These are phyloP conservation scores for Dermolepida albohirtum DNA, from an alignment of 2,888 invertebrate genomes.

Conservation along the genomic window DNA sequence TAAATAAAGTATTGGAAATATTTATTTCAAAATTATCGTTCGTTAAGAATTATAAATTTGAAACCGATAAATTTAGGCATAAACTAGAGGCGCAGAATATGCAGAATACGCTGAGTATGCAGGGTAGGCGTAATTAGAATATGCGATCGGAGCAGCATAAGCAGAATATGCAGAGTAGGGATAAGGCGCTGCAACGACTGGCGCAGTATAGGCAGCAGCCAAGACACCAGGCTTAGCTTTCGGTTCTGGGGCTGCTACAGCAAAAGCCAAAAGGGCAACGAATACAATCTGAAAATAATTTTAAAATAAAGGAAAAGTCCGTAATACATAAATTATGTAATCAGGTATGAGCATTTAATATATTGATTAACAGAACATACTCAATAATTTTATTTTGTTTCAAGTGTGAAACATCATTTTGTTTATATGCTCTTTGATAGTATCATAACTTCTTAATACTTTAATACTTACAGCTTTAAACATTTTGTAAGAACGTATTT, in stretches of 20 bases:
- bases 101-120: conserved; percentile 48
- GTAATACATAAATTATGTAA: background rate
- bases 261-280: conserved; percentile 65
- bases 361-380: conserved; percentile 6
- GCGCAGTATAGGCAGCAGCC: conserved; percentile 49
- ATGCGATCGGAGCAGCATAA: conserved; percentile 44
- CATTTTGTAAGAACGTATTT: conserved; percentile 42
- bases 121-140: conserved; percentile 52
- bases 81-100: conserved; percentile 40
- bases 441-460: too few relatives aligned
- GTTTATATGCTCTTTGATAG: too few relatives aligned
- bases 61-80: conserved; percentile 25
- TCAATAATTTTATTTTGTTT: background rate
- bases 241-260: conserved; percentile 64
- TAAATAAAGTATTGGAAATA: conserved; percentile 3
- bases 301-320: background rate
- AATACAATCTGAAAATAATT: conserved; percentile 63
- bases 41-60: conserved; percentile 7
- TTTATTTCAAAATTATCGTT: conserved; percentile 2
- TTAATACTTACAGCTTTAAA: conserved; percentile 45
- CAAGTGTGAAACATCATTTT: too few relatives aligned
- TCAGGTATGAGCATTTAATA: background rate
- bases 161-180: conserved; percentile 39
- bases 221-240: conserved; percentile 56
- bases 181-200: conserved; percentile 53